These are phyloP conservation scores for Nylanderia fulva DNA, from an alignment of 1,140 invertebrate species.

Conservation along the genomic window DNA sequence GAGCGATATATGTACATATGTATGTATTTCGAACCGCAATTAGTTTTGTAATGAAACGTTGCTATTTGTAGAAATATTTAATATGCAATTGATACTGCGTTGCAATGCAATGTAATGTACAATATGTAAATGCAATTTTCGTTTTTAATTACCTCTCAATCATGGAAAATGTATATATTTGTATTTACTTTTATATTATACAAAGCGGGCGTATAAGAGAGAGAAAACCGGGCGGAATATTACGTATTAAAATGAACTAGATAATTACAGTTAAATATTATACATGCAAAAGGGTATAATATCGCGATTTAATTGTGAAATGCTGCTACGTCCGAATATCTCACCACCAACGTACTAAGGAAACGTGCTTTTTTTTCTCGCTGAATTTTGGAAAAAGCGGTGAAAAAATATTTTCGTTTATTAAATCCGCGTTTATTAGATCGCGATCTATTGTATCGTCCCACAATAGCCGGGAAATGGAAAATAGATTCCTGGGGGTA, in stretches of 20 bases:
- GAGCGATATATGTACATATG: too few species aligned
- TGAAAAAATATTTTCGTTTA: conserved; percentile 18
- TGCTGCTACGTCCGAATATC: background rate
- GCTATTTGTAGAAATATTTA: conserved; percentile 47
- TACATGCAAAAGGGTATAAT: background rate
- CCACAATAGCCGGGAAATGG: conserved; percentile 40
- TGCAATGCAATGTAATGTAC: conserved; percentile 5
- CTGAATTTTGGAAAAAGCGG: background rate
- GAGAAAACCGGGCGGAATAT: background rate
- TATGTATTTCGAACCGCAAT: conserved; percentile 25
- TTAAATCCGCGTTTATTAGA: background rate
- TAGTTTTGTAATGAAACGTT: conserved; percentile 41
- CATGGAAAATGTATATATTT: background rate
- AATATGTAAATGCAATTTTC: conserved; percentile 51
- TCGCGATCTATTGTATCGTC: conserved; percentile 21
- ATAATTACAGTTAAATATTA: conserved; percentile 16
- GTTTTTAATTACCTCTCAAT: conserved; percentile 40
- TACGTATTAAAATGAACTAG: background rate
- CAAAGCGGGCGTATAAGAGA: background rate
- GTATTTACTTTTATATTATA: conserved; percentile 18
- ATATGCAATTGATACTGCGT: conserved; percentile 26
- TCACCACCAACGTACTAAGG: background rate
- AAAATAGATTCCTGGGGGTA: conserved; percentile 49
- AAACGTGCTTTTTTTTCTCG: background rate
- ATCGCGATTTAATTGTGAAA: background rate